phyloP scores from a whole-genome alignment of 2,113 vertebrate species.

The Labeo rohita region DNA sequence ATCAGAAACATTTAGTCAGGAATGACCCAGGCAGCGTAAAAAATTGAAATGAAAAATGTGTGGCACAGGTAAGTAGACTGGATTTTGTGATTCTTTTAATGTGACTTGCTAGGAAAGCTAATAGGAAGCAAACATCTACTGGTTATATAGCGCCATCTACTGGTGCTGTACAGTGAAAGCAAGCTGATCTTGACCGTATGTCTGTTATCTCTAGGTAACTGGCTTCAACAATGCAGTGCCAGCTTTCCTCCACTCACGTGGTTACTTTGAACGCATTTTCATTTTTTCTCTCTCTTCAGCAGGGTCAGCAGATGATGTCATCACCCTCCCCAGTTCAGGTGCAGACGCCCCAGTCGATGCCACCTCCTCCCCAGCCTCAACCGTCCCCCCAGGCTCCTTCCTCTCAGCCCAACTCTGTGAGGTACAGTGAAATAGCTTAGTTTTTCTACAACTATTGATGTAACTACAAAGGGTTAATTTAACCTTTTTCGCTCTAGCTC shows the following conservation, averaged over 20 bases:
- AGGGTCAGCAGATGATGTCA: slow-evolving; percentile 87
- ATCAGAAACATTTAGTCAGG: slow-evolving; percentile 8
- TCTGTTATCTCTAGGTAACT: slow-evolving; percentile 16
- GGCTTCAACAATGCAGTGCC: neutral
- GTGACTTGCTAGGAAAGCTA: neutral
- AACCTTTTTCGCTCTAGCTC: slow-evolving; percentile 77
- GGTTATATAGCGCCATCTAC: neutral
- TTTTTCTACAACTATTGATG: neutral
- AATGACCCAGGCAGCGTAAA: neutral
- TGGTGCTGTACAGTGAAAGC: slow-evolving; percentile 15
- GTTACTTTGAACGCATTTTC: neutral
- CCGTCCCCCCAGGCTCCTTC: slow-evolving; percentile 90
- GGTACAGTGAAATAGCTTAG: slow-evolving; percentile 68
- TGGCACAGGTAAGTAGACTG: slow-evolving; percentile 50
- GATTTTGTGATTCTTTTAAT: neutral
- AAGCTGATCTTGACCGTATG: neutral
- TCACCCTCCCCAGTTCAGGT: slow-evolving; percentile 92
- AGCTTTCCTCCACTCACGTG: neutral
- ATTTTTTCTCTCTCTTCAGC: slow-evolving; percentile 44
- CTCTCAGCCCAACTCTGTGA: slow-evolving; percentile 94
- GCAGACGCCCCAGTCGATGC: slow-evolving; percentile 90
- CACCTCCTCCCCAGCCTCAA: slow-evolving; percentile 87
- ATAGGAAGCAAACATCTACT: neutral
- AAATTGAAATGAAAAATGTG: slow-evolving; percentile 11
- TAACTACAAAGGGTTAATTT: neutral